These are phyloP conservation scores for Galaxias olidus DNA, from an alignment of 2,797 vertebrate species.

Conservation along the genomic window DNA sequence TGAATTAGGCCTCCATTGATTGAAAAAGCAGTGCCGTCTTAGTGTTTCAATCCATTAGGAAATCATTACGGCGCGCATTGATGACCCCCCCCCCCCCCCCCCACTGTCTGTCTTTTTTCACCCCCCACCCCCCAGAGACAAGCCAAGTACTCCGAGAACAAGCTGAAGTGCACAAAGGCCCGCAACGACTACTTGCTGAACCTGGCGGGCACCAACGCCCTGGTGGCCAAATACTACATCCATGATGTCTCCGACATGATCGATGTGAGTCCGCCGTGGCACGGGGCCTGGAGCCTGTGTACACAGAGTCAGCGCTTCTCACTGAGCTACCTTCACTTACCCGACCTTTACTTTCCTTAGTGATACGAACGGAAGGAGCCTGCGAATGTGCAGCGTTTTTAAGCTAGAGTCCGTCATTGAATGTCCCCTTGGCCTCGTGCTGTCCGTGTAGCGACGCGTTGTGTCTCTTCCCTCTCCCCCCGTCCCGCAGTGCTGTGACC, in stretches of 20 bases:
- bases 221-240: constrained; percentile 98
- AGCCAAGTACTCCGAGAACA: constrained; percentile 98
- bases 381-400: not conserved
- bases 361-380: too few species aligned
- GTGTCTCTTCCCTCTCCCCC: constrained; percentile 7
- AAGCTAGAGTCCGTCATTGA: too few species aligned
- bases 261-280: constrained; percentile 80
- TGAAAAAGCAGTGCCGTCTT: constrained; percentile 33
- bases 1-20: constrained; percentile 20
- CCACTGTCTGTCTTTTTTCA: constrained; percentile 15
- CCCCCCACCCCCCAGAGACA: constrained; percentile 81
- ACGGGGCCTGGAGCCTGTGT: constrained; percentile 7
- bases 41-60: constrained; percentile 40
- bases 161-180: constrained; percentile 97
- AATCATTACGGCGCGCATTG: constrained; percentile 22
- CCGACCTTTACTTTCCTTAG: not conserved
- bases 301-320: too few species aligned
- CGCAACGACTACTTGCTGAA: constrained; percentile 97
- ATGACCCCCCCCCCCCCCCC: constrained; percentile 30
- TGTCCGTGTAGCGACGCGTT: too few species aligned
- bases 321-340: not conserved
- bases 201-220: constrained; percentile 90
- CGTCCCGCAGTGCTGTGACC: constrained; percentile 86
- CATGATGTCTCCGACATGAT: constrained; percentile 97
- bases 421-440: too few species aligned